These are phyloP conservation scores for Drosophila leontia DNA, from an alignment of 1,140 invertebrate species.

Conservation along the genomic window DNA sequence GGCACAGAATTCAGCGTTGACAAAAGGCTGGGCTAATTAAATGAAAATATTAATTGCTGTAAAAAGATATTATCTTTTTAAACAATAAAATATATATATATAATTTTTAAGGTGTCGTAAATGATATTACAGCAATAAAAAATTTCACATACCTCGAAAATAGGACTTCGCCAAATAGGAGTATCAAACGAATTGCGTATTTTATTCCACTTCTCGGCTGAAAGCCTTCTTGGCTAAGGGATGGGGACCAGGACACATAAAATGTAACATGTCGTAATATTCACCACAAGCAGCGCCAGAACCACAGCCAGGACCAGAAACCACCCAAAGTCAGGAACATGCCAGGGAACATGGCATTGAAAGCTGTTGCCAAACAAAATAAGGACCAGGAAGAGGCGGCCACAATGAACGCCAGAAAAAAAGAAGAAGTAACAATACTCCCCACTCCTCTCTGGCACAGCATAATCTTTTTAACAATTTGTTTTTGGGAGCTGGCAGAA, in stretches of 20 bases:
- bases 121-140: neutral
- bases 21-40: constrained; percentile 59
- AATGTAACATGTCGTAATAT: constrained; percentile 75
- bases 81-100: neutral
- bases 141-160: neutral
- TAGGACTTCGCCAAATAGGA: neutral
- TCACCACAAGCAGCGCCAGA: constrained; percentile 59
- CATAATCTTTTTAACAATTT: constrained; percentile 82
- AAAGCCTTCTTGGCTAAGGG: neutral
- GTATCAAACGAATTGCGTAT: neutral
- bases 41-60: constrained; percentile 67
- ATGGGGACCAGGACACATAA: constrained; percentile 48
- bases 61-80: no score
- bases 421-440: constrained; percentile 30
- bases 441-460: constrained; percentile 28
- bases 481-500: constrained; percentile 24
- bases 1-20: constrained; percentile 15
- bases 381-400: constrained; percentile 23
- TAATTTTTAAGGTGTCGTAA: neutral
- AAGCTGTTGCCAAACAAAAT: constrained; percentile 62
- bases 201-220: constrained; percentile 9
- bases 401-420: constrained; percentile 22
- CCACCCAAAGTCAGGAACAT: constrained; percentile 48
- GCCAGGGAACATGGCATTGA: constrained; percentile 69
- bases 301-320: constrained; percentile 10